Evolutionary conservation across 2,113 vertebrate genomes (phyloP), one percentile per base, ranked within the genome.

Genomic region (Cheirogaleus medius): DNA sequence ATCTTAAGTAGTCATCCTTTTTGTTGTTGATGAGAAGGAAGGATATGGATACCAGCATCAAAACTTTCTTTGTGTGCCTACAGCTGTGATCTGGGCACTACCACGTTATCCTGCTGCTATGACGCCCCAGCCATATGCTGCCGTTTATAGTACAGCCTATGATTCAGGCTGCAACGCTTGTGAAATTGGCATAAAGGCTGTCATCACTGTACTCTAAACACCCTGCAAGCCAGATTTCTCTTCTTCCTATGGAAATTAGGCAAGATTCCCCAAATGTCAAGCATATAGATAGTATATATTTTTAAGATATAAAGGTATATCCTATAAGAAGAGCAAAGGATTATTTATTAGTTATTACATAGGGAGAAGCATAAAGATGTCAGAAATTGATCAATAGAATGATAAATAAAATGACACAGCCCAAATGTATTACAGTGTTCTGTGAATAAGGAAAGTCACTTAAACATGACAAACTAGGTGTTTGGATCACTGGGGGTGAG

Each of bases 1-100:
- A 96, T 98, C 97, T 96, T 97, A 98, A 98, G 89, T 60, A 97
- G 60, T 80, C 95, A 90, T 95, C 44, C 82, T 95, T 93, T 95
- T 96, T 97, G 68, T 89, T 97, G 97, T 96, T 94, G 89, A 87
- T 39, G 44, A 74, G 89, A 93, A 95, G 63, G 94, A 96, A 77
- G 76, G 92, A 97, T 97, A 93, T 77, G 90, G 91, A 73, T 71
- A 97, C 21, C 0, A 32, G 90, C 47, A 92, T 97, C 87, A 89
- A 96, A 97, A 97, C 74, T 39, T 64, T 52, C 83, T 91, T 81
- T 85, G 2, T 96, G 39, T 94, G 95, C 95, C 95, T 97, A 60
- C 96, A 96, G 82, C 88, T 97, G 69, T 66, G 96, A 97, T 98
- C 95, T 97, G 86, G 82, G 89, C 87, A 73, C 29, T 54, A 10